Evolutionary conservation across 2,113 vertebrate genomes (phyloP).

Genomic region (Connochaetes taurinus): DNA sequence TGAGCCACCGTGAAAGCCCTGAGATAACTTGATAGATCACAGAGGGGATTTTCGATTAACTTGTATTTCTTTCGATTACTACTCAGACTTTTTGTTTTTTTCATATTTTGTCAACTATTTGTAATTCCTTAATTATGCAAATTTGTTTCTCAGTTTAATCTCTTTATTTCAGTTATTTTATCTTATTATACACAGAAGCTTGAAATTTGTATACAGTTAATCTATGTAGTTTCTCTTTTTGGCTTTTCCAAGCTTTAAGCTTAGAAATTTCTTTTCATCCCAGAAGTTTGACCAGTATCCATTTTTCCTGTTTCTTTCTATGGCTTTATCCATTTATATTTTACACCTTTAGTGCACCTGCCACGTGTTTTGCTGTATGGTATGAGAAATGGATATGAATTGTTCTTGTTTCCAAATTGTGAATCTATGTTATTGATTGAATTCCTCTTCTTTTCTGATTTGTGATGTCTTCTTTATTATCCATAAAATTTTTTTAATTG

Average conservation of each 20-base stretch:
- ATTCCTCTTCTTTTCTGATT: conserved; percentile 4
- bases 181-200: conserved; percentile 11
- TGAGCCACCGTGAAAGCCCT: background rate
- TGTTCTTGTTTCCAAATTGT: conserved; percentile 30
- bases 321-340: conserved; percentile 26
- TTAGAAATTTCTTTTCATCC: conserved; percentile 40
- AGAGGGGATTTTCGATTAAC: background rate
- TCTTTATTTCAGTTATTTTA: conserved; percentile 36
- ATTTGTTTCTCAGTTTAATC: background rate
- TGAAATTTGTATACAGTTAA: background rate
- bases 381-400: background rate
- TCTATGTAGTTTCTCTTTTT: conserved; percentile 5
- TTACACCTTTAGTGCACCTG: conserved; percentile 11
- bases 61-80: conserved; percentile 24
- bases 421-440: background rate
- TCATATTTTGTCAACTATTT: background rate
- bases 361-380: conserved; percentile 16
- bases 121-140: background rate
- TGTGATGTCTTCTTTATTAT: conserved; percentile 25
- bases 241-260: conserved; percentile 45
- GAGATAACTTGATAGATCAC: background rate
- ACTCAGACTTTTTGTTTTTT: background rate
- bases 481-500: background rate
- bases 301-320: conserved; percentile 36
- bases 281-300: conserved; percentile 38